phyloP scores from a whole-genome alignment of 1,140 invertebrate genomes.

The Caenorhabditis latens region DNA sequence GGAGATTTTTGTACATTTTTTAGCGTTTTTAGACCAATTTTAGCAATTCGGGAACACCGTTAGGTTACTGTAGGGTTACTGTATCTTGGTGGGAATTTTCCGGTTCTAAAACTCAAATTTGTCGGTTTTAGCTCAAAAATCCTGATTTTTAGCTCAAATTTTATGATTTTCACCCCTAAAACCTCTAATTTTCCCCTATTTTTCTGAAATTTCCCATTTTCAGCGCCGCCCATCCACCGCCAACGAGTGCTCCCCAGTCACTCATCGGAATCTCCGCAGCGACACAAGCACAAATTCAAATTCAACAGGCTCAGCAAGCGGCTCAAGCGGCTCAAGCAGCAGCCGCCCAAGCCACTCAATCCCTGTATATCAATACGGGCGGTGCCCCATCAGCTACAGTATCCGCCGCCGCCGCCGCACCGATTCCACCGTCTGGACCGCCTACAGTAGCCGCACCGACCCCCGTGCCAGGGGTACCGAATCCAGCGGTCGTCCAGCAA shows the following conservation, averaged over 20 bases:
- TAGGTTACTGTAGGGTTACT: too few species aligned
- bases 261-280: constrained; percentile 29
- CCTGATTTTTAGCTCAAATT: too few species aligned
- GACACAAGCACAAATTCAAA: constrained; percentile 1
- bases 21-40: too few species aligned
- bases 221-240: neutral
- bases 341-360: neutral
- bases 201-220: neutral
- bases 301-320: constrained; percentile 15
- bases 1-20: too few species aligned
- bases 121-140: too few species aligned
- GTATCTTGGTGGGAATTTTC: too few species aligned
- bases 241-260: neutral
- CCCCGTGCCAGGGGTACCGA: neutral
- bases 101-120: too few species aligned
- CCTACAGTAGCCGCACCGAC: neutral
- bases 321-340: constrained; percentile 2
- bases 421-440: too few species aligned
- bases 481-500: neutral
- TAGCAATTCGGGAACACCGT: too few species aligned
- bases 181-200: too few species aligned
- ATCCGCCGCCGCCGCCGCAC: too few species aligned
- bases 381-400: neutral
- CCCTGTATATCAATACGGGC: neutral
- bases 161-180: too few species aligned